A percentile compares a stretch with the other conserved stretches of the same genome.
phyloP scores from a whole-genome alignment of 2,797 vertebrate species.

The Sebastes dallii region DNA sequence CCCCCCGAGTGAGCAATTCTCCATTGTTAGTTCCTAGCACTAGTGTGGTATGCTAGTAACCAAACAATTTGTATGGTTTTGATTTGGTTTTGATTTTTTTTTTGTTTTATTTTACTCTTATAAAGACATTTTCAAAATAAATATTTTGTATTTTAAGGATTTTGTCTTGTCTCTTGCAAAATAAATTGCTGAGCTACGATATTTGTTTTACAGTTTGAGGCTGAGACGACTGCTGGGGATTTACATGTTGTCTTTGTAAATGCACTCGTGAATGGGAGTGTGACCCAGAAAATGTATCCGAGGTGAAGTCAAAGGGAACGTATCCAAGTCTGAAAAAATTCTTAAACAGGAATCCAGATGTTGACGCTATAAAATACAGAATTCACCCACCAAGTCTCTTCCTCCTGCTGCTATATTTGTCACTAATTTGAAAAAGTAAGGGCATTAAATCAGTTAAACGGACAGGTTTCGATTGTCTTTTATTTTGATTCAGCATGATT shows the following conservation, averaged over 20 bases:
- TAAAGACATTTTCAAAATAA: conserved; percentile 83
- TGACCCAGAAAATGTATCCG: background rate
- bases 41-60: conserved; percentile 79
- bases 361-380: background rate
- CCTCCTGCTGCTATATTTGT: conserved; percentile 43
- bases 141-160: conserved; percentile 84
- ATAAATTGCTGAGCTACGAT: conserved; percentile 3
- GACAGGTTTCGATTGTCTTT: conserved; percentile 55
- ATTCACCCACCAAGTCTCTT: conserved; percentile 7
- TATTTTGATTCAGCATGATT: conserved; percentile 10
- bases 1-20: conserved; percentile 62
- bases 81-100: conserved; percentile 63
- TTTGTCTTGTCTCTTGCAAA: conserved; percentile 72
- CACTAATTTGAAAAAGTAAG: conserved; percentile 29
- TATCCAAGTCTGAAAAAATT: background rate
- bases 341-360: background rate
- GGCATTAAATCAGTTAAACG: conserved; percentile 66
- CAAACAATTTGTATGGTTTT: conserved; percentile 81
- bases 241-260: conserved; percentile 11
- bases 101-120: conserved; percentile 67
- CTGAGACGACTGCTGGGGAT: background rate
- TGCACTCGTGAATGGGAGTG: background rate
- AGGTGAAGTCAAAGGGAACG: background rate
- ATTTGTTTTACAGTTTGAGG: background rate
- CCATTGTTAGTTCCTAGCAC: conserved; percentile 78